Percentiles rank a stretch among this genome's conserved stretches.
Evolutionary conservation across 64 coral and sea anemone species (phyloP).

Genomic region (Pachyseris speciosa): DNA sequence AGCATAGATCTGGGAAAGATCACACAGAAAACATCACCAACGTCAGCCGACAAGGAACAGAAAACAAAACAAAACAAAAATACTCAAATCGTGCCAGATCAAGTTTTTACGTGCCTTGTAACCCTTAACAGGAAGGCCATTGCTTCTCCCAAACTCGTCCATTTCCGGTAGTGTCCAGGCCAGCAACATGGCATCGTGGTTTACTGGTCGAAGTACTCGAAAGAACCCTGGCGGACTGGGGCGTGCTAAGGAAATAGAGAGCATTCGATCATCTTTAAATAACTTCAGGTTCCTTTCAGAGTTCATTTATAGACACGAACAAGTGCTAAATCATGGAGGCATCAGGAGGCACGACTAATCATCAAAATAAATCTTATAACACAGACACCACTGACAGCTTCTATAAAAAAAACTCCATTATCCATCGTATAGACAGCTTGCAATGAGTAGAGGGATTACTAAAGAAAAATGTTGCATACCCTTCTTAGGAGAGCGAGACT

Average conservation of each 20-base stretch:
- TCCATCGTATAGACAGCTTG: too few species aligned
- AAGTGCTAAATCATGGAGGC: too few species aligned
- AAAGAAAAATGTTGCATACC: not conserved
- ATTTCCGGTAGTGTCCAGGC: constrained; percentile 92
- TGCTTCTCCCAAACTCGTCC: constrained; percentile 93
- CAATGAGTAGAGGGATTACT: too few species aligned
- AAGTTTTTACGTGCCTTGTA: constrained; percentile 69
- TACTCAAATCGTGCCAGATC: not conserved
- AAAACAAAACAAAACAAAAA: not conserved
- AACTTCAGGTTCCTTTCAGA: too few species aligned
- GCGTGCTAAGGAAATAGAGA: constrained; percentile 6
- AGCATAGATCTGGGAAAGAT: constrained; percentile 63
- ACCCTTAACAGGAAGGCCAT: constrained; percentile 76
- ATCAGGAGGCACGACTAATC: too few species aligned
- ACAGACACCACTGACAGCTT: too few species aligned
- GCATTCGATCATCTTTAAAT: too few species aligned
- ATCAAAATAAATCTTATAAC: not conserved
- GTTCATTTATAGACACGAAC: too few species aligned
- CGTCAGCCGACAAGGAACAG: not conserved
- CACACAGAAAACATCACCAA: not conserved
- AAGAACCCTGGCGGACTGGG: constrained; percentile 73
- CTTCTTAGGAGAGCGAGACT: not conserved
- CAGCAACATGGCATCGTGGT: constrained; percentile 87
- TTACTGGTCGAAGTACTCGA: constrained; percentile 83
- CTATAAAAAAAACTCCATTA: too few species aligned